These are phyloP conservation scores for Trachymyrmex cornetzi DNA, from an alignment of 1,140 invertebrate species.

Conservation along the genomic window DNA sequence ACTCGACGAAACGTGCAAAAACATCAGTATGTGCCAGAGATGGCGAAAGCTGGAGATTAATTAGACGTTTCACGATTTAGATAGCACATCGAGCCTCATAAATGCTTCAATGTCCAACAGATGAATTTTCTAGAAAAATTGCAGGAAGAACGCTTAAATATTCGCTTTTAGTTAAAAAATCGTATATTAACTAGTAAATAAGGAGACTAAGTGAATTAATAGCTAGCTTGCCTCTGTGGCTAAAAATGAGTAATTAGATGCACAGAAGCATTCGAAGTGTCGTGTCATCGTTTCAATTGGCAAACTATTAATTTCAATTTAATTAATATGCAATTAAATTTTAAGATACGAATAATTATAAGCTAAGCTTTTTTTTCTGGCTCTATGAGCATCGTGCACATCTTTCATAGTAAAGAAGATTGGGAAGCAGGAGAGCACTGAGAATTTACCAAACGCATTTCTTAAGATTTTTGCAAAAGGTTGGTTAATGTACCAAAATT, in stretches of 20 bases:
- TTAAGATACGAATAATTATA: background rate
- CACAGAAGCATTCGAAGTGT: background rate
- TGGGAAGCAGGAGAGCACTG: background rate
- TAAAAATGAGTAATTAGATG: constrained; percentile 16
- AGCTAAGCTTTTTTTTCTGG: background rate
- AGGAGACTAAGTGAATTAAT: background rate
- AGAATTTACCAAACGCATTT: constrained; percentile 1
- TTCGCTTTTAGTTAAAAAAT: background rate
- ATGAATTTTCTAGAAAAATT: background rate
- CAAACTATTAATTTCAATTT: background rate
- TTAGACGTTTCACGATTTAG: constrained; percentile 26
- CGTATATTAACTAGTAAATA: background rate
- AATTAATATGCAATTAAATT: background rate
- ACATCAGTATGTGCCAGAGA: constrained; percentile 15
- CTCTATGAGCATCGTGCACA: background rate
- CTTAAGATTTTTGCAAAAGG: background rate
- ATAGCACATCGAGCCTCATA: background rate
- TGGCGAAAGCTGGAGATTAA: constrained; percentile 36
- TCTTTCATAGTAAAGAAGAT: background rate
- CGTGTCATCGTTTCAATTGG: background rate
- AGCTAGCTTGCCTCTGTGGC: background rate
- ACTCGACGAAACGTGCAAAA: constrained; percentile 45
- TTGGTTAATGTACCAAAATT: constrained; percentile 17
- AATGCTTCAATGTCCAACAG: background rate
- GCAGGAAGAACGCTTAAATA: background rate